A percentile compares a stretch with the other conserved stretches of the same genome.
These are phyloP conservation scores for Willisornis vidua DNA, from an alignment of 2,113 vertebrate species.

Conservation along the genomic window DNA sequence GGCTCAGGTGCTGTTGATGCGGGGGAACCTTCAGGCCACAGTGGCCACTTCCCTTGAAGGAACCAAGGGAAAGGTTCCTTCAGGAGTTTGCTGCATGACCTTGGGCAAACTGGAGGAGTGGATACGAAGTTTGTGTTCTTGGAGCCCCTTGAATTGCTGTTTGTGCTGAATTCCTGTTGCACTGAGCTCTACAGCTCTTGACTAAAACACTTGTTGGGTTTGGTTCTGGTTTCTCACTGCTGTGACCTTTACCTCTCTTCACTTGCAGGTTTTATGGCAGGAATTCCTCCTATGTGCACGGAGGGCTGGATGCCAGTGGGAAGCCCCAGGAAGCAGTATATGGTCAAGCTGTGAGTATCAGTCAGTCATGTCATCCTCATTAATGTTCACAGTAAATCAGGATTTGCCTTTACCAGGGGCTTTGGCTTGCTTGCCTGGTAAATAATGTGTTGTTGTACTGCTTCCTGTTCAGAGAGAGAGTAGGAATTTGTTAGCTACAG, in stretches of 20 bases:
- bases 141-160: not conserved
- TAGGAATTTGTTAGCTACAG: not conserved
- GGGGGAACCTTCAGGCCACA: not conserved
- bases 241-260: not conserved
- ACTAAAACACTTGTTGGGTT: not conserved
- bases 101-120: not conserved
- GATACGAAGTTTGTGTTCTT: not conserved
- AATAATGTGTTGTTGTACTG: fast-evolving
- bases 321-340: conserved; percentile 96
- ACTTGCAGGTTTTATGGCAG: conserved; percentile 92
- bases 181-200: not conserved
- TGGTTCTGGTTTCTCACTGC: not conserved
- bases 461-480: not conserved
- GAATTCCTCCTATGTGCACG: conserved; percentile 97
- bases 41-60: not conserved
- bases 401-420: not conserved
- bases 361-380: not conserved
- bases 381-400: not conserved
- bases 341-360: conserved; percentile 91
- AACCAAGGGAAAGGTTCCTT: not conserved
- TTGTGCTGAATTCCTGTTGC: not conserved
- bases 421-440: not conserved
- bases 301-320: conserved; percentile 91
- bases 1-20: too few relatives aligned
- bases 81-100: fast-evolving